Base-by-base conservation (phyloP, 2,888 invertebrate species). In the Drosophila mercatorum region DNA sequence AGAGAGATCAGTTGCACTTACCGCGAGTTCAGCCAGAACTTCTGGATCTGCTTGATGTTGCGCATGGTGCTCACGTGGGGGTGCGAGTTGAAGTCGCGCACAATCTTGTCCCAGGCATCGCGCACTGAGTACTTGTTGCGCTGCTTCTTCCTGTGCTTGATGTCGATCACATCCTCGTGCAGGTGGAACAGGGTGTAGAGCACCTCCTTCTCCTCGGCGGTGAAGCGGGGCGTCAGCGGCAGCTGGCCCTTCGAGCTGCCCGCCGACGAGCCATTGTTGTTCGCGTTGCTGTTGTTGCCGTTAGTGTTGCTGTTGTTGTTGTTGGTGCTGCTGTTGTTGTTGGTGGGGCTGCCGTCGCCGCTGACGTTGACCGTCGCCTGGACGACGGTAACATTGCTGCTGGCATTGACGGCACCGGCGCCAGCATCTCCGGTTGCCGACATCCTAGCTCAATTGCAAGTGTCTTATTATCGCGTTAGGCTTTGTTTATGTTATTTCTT, bases 21-120 rank as follows among this genome's bases (percentile, higher is more conserved):
- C 93, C 92, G 91, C 46, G 92, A 91, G 79, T 93, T 93, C 36
- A 93, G 82, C 93, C 93, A 93, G 71, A 93, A 93, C 77, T 93
- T 93, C 72, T 93, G 93, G 41, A 93, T 91, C 79, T 93, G 93
- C 75, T 92, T 93, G 5, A 93, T 78, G 75, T 92, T 92, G 10
- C 93, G 85, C 78, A 89, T 80, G 12, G 90, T 91, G 43, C 84
- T 85, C 11, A 92, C 90, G 41, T 84, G 83, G n/a, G 92, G 91
- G 77, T 92, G 90, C 22, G 83, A 84, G 65, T 93, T 93, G 63
- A 92, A 93, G 56, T 91, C 89, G 5, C 91, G 83, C 28, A 92
- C 90, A 61, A 93, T 93, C 70, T 89, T 84, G 52, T 93, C 92
- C 93, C 93, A 93, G 59, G 92, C 91, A 58, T 93, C 91, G 17